Conservation (phyloP, 2,888 invertebrate species). For the Bugulina stolonifera region DNA sequence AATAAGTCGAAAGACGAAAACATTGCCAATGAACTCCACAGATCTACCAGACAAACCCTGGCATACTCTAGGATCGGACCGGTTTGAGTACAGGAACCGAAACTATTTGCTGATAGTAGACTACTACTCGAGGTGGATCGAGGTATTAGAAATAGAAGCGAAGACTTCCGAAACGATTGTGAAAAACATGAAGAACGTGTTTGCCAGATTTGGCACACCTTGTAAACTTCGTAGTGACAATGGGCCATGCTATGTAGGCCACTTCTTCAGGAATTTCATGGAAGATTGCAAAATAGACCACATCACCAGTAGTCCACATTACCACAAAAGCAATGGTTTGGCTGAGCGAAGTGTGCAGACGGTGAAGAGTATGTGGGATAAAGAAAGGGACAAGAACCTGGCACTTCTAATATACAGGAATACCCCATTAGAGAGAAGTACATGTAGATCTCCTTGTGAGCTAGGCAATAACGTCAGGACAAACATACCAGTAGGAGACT, state of each 20-base stretch:
- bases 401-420: background rate
- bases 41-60: background rate
- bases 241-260: background rate
- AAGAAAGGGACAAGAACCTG: background rate
- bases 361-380: too few species aligned
- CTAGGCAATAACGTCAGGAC: too few species aligned
- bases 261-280: too few species aligned
- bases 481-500: too few species aligned
- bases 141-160: too few species aligned
- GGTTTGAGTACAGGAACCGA: background rate
- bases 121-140: constrained; percentile 5
- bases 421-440: background rate
- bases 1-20: too few species aligned
- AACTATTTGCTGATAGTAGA: background rate
- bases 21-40: background rate
- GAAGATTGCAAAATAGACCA: background rate
- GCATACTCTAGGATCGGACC: background rate
- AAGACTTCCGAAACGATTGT: too few species aligned
- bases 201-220: too few species aligned
- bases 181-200: too few species aligned
- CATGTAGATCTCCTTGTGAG: background rate
- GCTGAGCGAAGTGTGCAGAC: too few species aligned
- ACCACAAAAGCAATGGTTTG: too few species aligned
- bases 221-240: too few species aligned
- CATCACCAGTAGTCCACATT: background rate